Evolutionary conservation across 2,113 vertebrate species (phyloP), one percentile per base, ranked within the genome.

Genomic region (Tetraodon nigroviridis): DNA sequence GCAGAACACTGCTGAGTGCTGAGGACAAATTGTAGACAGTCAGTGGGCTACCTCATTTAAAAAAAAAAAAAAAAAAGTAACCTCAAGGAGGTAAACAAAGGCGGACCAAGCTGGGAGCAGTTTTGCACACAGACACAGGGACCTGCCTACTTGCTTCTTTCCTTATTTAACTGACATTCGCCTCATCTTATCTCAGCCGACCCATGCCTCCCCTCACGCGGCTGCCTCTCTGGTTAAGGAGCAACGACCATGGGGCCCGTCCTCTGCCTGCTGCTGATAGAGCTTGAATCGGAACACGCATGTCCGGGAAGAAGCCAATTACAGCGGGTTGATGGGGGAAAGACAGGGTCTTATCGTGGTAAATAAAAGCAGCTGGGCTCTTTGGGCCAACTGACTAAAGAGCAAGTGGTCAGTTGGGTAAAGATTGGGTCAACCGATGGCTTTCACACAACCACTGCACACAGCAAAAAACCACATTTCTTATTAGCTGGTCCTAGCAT

Each of bases 351-450:
- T 88, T 87, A 80, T 89, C 84, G 20, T n/a, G n/a, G 45, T 24
- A 22, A 68, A 64, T 50, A 45, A 73, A 45, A 76, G 79, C 64
- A 80, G 68, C 63, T 76, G 78, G 60, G 71, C 74, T 67, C 69
- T 70, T 15, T 7, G 42, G 71, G 58, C 83, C 86, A 78, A 88
- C 89, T 87, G 79, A 73, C 71, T 58, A 10, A 22, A 61, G 71
- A 86, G 51, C 40, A 54, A 75, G 78, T 61, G 74, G 64, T 78
- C 79, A 72, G 84, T 83, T 59, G 78, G 76, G 74, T 67, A 77
- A 64, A 86, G 89, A 88, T 85, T 88, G 82, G 88, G 84, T 76
- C 70, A 81, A 53, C 59, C 71, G 74, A 80, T 78, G 81, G 57
- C 57, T 83, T 61, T 55, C 58, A 44, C 6, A 5, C 24, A 6